Percentiles rank a stretch among this genome's conserved stretches.
Evolutionary conservation across 1,140 invertebrate genomes (phyloP).

Genomic region (Drosophila ironensis): DNA sequence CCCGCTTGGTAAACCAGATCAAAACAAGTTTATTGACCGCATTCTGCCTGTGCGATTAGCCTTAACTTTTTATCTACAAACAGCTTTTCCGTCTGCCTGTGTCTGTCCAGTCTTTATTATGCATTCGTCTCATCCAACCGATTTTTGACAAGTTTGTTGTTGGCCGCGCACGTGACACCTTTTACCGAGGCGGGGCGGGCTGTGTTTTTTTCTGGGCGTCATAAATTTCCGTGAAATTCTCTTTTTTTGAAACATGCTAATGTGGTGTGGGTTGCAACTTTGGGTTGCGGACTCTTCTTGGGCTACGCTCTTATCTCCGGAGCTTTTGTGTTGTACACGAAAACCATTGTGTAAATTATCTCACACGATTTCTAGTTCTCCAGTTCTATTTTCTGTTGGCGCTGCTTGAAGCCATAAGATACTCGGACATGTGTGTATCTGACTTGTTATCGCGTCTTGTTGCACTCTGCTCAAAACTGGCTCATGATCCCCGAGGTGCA

Average conservation of each 20-base stretch:
- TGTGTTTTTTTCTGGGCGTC: constrained; percentile 35
- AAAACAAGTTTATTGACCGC: constrained; percentile 72
- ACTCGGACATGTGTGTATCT: constrained; percentile 25
- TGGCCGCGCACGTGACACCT: constrained; percentile 69
- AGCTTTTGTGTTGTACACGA: constrained; percentile 33
- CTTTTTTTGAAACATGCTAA: constrained; percentile 65
- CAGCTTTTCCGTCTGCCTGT: constrained; percentile 26
- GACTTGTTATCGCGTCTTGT: constrained; percentile 46
- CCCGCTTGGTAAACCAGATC: constrained; percentile 35
- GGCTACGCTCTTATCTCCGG: constrained; percentile 17
- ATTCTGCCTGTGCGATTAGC: constrained; percentile 65
- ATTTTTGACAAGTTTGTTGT: constrained; percentile 61
- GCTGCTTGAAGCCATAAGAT: neutral
- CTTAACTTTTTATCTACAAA: constrained; percentile 63
- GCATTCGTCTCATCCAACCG: constrained; percentile 57
- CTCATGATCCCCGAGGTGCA: constrained; percentile 2
- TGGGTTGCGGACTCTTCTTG: constrained; percentile 5
- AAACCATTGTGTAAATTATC: constrained; percentile 60
- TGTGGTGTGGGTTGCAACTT: constrained; percentile 44
- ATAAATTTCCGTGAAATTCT: constrained; percentile 78
- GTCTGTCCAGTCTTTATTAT: constrained; percentile 40
- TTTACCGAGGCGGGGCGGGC: constrained; percentile 22
- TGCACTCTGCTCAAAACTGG: constrained; percentile 25
- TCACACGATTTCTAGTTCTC: constrained; percentile 43
- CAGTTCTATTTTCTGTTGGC: neutral